phyloP scores from a whole-genome alignment of 2,113 vertebrate genomes.

The Cavia aperea region DNA sequence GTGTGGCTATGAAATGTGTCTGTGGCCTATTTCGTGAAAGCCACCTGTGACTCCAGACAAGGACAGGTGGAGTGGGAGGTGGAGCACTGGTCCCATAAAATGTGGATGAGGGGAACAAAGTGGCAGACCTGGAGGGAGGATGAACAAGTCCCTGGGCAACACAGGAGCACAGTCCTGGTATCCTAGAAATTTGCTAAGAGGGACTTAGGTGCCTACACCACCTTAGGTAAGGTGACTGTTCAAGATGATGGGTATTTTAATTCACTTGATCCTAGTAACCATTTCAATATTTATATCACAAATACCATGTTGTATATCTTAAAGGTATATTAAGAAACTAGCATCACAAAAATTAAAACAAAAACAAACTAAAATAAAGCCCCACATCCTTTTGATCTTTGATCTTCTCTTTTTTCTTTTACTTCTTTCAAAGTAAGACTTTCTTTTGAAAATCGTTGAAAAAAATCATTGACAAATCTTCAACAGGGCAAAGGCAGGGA shows the following conservation, averaged over 20 bases:
- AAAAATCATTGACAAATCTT: neutral
- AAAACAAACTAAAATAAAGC: neutral
- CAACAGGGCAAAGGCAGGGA: neutral
- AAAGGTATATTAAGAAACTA: neutral
- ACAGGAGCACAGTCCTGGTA: neutral
- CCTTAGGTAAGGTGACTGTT: neutral
- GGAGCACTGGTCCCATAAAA: neutral
- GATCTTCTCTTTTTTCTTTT: neutral
- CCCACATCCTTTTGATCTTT: neutral
- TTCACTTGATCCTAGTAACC: neutral
- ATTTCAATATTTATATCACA: neutral
- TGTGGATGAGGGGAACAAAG: neutral
- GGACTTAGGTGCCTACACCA: neutral
- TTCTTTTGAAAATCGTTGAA: slow-evolving; percentile 23
- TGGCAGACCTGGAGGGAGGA: neutral
- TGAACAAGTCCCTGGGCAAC: neutral
- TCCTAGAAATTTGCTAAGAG: neutral
- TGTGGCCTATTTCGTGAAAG: neutral
- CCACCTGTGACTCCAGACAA: neutral
- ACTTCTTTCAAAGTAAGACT: neutral
- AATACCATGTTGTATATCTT: neutral
- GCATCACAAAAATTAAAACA: neutral
- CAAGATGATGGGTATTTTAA: neutral
- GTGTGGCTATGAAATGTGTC: neutral
- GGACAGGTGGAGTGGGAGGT: neutral